A percentile compares a stretch with the other conserved stretches of the same genome.
These are phyloP conservation scores for Pegea sp. DNA, from an alignment of 23 tunicate genomes.

Conservation along the genomic window DNA sequence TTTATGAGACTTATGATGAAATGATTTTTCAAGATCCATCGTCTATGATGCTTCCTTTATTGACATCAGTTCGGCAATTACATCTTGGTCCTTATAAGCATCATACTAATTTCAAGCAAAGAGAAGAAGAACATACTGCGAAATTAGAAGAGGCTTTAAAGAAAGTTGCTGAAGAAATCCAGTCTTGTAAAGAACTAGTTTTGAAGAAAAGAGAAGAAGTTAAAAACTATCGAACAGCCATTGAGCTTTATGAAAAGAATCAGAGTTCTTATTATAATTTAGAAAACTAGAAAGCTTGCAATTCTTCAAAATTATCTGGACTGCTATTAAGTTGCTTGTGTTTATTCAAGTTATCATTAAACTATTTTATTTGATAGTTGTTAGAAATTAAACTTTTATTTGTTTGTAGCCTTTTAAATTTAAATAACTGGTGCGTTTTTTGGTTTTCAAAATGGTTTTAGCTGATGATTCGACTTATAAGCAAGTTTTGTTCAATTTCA, in stretches of 20 bases:
- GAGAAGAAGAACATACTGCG: conserved; percentile 15
- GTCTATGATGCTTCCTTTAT: conserved; percentile 65
- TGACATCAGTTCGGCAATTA: conserved; percentile 41
- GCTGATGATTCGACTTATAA: no score
- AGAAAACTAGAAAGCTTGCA: neutral
- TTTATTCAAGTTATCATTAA: no score
- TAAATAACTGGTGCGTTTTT: no score
- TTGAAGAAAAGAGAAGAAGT: conserved; percentile 46
- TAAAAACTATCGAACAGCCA: conserved; percentile 62
- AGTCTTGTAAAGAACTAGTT: conserved; percentile 48
- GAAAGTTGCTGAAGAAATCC: conserved; percentile 40
- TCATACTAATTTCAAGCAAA: conserved; percentile 74
- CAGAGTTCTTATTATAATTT: conserved; percentile 2
- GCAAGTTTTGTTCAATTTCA: no score
- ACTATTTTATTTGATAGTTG: no score
- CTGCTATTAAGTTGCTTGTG: no score
- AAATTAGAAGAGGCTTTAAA: conserved; percentile 31
- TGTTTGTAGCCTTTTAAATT: no score
- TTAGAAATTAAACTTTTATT: no score
- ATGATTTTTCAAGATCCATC: conserved; percentile 91
- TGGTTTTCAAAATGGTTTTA: no score
- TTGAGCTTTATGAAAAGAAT: conserved; percentile 36
- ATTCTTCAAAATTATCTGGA: no score
- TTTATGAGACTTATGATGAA: conserved; percentile 81
- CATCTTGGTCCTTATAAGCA: conserved; percentile 79